Evolutionary conservation across 2,888 invertebrate genomes (phyloP).

Genomic region (Ryuthela nishihirai): DNA sequence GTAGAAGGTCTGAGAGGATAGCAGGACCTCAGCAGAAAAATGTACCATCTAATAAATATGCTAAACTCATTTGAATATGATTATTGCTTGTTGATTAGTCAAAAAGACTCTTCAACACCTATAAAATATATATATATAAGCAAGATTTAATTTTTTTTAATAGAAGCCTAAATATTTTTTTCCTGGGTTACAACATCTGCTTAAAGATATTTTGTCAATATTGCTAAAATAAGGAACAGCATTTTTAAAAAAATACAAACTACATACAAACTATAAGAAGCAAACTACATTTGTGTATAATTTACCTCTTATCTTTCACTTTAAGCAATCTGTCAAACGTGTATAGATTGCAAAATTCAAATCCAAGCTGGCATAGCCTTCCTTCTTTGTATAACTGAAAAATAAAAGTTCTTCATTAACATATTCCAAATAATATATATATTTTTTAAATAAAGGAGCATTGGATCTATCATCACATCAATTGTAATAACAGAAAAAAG

Average conservation of each 20-base stretch:
- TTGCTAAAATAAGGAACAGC: background rate
- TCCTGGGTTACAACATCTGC: too few species aligned
- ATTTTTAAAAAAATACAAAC: background rate
- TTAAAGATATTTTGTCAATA: too few species aligned
- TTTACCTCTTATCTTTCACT: conserved; percentile 62
- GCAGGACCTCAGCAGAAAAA: too few species aligned
- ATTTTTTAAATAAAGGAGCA: conserved; percentile 36
- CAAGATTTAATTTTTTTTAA: background rate
- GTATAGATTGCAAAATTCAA: conserved; percentile 66
- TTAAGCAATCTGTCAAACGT: conserved; percentile 66
- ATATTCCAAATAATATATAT: background rate
- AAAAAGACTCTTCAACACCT: too few species aligned
- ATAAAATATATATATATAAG: background rate
- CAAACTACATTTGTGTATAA: background rate
- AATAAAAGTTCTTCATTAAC: conserved; percentile 19
- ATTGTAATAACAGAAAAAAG: too few species aligned
- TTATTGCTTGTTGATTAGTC: too few species aligned
- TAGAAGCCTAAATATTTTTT: too few species aligned
- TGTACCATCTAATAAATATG: too few species aligned
- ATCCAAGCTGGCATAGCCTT: conserved; percentile 63
- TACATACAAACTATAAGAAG: background rate
- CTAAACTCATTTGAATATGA: too few species aligned
- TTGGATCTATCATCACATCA: background rate
- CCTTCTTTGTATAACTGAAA: conserved; percentile 68
- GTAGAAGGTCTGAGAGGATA: too few species aligned